phyloP scores from a whole-genome alignment of 2,113 vertebrate genomes.

The Otocyon megalotis region DNA sequence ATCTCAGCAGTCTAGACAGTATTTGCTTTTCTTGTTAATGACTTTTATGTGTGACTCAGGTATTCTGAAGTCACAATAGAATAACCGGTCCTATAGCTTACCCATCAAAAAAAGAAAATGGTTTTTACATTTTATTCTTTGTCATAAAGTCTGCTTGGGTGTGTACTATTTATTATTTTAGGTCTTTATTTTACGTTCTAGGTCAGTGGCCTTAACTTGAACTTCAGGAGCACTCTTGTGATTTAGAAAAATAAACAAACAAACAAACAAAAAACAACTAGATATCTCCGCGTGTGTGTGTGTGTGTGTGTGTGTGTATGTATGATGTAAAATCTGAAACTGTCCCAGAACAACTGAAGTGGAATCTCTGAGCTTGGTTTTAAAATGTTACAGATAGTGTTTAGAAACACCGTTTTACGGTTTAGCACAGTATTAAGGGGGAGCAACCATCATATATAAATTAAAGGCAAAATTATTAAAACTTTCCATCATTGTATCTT shows the following conservation, averaged over 20 bases:
- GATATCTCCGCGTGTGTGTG: background rate
- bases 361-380: background rate
- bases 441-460: background rate
- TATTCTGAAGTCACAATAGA: conserved; percentile 47
- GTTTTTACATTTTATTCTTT: conserved; percentile 7
- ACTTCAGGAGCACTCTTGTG: background rate
- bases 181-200: background rate
- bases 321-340: conserved; percentile 7
- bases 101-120: conserved; percentile 35
- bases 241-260: background rate
- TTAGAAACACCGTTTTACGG: conserved; percentile 4
- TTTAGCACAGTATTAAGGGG: background rate
- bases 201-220: conserved; percentile 6
- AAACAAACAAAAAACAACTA: background rate
- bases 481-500: background rate
- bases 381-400: background rate
- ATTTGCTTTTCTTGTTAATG: conserved; percentile 37
- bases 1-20: background rate
- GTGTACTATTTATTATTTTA: background rate
- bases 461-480: conserved; percentile 30
- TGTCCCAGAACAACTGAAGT: background rate
- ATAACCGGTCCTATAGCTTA: conserved; percentile 12
- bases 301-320: background rate
- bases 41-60: background rate
- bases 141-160: background rate